Evolutionary conservation across 1,140 invertebrate species (phyloP).

Genomic region (Drosophila suzukii): DNA sequence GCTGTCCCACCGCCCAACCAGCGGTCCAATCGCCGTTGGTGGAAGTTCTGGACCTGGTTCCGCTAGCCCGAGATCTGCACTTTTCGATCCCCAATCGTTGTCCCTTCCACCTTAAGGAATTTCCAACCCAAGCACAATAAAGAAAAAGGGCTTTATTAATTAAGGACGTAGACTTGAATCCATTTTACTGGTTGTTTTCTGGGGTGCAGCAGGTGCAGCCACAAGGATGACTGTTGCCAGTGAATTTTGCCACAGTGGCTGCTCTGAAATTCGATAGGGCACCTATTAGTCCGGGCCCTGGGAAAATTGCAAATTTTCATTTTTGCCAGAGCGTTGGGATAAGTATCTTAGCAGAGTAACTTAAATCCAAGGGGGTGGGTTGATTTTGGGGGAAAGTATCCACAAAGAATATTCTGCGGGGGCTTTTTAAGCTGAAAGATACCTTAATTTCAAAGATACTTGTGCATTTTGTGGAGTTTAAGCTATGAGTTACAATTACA

Average conservation of each 20-base stretch:
- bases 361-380: no score
- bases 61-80: constrained; percentile 10
- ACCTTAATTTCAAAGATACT: no score
- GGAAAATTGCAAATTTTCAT: not conserved
- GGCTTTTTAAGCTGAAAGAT: no score
- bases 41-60: constrained; percentile 60
- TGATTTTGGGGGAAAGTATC: no score
- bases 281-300: not conserved
- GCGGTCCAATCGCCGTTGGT: constrained; percentile 31
- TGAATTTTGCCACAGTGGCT: not conserved
- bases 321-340: no score
- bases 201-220: not conserved
- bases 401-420: no score
- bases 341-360: no score
- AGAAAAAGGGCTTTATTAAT: constrained; percentile 43
- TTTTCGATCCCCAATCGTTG: not conserved
- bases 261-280: constrained; percentile 11
- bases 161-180: constrained; percentile 22
- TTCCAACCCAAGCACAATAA: not conserved
- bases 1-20: not conserved
- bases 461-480: no score
- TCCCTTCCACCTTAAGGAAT: not conserved
- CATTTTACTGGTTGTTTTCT: not conserved
- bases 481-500: no score
- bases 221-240: not conserved